Evolutionary conservation across 2,888 invertebrate species (phyloP), one percentile per base, ranked within the genome.

Genomic region (Idaea straminata): DNA sequence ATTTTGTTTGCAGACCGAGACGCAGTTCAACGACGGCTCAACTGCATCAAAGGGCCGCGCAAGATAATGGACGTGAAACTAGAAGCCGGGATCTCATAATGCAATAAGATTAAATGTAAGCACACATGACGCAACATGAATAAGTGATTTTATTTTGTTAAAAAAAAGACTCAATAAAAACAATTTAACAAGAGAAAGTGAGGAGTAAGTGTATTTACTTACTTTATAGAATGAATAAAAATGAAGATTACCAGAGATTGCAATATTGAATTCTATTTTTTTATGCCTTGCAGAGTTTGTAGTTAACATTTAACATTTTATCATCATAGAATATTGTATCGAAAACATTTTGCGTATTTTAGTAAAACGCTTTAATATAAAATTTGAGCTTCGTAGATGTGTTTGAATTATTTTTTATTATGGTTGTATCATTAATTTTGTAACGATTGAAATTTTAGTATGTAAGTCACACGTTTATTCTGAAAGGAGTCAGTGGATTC

Each of bases 1-100:
- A 63, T 69, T 69, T 65, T 62, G 38, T 68, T 78, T 92, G 60
- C 93, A 98, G 99, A 99, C 92, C 98, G 98, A 91, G 97, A 98
- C 83, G 98, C 99, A 64, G 99, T 99, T 64, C 99, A 99, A 88
- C 98, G 97, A 89, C 95, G 99, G 73, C 94, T 99, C 72, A 90
- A 91, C 71, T 91, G 91, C 82, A 89, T 92, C 72, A 92, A 91
- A 72, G 90, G 90, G 72, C 91, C 91, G 71, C 91, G 91, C 70
- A 91, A 92, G 81, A 87, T 92, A 70, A 92, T 91, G 91, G 92
- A 92, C 74, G 91, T 87, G 59, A 91, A 91, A 82, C 82, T 92
- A 65, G 92, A 92, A 82, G 89, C 91, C 71, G 92, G 92, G 86
- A 89, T 92, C 88, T 92, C 92, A 89, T 92, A 92, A 92, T 91